A percentile compares a stretch with the other conserved stretches of the same genome.
Evolutionary conservation across 2,888 invertebrate genomes (phyloP).

Genomic region (Mamestra brassicae): DNA sequence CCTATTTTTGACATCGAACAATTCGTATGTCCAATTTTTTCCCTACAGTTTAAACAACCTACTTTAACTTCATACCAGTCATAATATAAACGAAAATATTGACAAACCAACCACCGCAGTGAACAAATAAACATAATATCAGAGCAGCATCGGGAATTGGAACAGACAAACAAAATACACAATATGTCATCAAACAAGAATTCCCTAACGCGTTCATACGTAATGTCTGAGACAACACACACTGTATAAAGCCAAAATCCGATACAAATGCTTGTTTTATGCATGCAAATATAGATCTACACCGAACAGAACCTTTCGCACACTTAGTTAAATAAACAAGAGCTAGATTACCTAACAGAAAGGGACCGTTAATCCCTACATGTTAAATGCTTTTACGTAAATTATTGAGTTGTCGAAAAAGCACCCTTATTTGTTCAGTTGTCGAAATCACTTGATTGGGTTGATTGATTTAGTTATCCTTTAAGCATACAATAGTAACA

Average conservation of each 20-base stretch:
- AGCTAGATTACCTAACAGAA: conserved; percentile 32
- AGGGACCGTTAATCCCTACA: conserved; percentile 9
- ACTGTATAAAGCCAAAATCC: conserved; percentile 43
- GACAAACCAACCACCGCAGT: conserved; percentile 1
- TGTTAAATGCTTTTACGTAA: conserved; percentile 26
- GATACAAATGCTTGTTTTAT: conserved; percentile 61
- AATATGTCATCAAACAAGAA: conserved; percentile 43
- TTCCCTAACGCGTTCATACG: conserved; percentile 40
- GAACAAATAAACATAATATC: conserved; percentile 38
- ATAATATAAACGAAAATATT: not conserved
- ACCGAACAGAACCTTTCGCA: conserved; percentile 22
- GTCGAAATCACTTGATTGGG: conserved; percentile 1
- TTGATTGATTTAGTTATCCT: conserved; percentile 18
- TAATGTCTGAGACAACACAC: conserved; percentile 47
- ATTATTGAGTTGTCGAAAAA: conserved; percentile 12
- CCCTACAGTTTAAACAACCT: not conserved
- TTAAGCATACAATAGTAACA: not conserved
- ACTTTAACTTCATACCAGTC: not conserved
- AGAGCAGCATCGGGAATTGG: conserved; percentile 25
- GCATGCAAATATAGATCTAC: conserved; percentile 52
- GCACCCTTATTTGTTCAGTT: conserved; percentile 15
- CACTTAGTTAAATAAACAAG: conserved; percentile 36
- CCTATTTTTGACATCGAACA: too few species aligned
- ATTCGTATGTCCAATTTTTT: not conserved
- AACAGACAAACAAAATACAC: conserved; percentile 46